Evolutionary conservation across 1,140 invertebrate species (phyloP).

Genomic region (Drosophila hydei): DNA sequence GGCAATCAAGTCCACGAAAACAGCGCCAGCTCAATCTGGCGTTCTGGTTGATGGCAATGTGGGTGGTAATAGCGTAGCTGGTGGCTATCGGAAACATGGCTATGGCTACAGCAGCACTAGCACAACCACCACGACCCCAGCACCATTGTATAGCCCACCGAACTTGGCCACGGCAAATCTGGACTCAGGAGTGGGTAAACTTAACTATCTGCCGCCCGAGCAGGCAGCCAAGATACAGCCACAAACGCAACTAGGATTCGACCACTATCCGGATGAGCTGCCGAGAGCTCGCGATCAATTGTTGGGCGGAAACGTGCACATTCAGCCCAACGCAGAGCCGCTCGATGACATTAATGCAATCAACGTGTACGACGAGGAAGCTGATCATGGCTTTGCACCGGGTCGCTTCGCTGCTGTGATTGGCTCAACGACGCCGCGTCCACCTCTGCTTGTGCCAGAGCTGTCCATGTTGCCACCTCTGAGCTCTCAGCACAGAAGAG

Average conservation of each 20-base stretch:
- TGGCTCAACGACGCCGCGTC: slow-evolving; percentile 79
- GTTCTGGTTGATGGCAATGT: slow-evolving; percentile 85
- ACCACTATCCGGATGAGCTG: slow-evolving; percentile 80
- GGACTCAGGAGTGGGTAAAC: slow-evolving; percentile 71
- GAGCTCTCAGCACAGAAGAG: slow-evolving; percentile 33
- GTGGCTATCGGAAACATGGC: slow-evolving; percentile 45
- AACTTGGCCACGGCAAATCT: slow-evolving; percentile 61
- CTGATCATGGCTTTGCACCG: slow-evolving; percentile 58
- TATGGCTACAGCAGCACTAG: slow-evolving; percentile 56
- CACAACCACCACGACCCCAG: slow-evolving; percentile 61
- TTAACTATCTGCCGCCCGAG: slow-evolving; percentile 82
- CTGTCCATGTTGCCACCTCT: slow-evolving; percentile 72
- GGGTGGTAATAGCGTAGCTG: slow-evolving; percentile 47
- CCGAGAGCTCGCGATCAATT: slow-evolving; percentile 57
- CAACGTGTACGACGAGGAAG: slow-evolving; percentile 74
- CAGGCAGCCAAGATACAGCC: slow-evolving; percentile 76
- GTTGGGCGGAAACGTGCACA: slow-evolving; percentile 45
- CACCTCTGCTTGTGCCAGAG: slow-evolving; percentile 68
- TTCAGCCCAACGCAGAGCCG: slow-evolving; percentile 58
- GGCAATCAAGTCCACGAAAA: slow-evolving; percentile 89
- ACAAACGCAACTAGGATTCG: slow-evolving; percentile 70
- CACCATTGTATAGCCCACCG: slow-evolving; percentile 52
- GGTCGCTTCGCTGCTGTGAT: slow-evolving; percentile 61
- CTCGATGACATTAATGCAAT: slow-evolving; percentile 67
- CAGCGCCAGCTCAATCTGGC: slow-evolving; percentile 87